Evolutionary conservation across 2,113 vertebrate genomes (phyloP).

Genomic region (Melanocharis versteri): DNA sequence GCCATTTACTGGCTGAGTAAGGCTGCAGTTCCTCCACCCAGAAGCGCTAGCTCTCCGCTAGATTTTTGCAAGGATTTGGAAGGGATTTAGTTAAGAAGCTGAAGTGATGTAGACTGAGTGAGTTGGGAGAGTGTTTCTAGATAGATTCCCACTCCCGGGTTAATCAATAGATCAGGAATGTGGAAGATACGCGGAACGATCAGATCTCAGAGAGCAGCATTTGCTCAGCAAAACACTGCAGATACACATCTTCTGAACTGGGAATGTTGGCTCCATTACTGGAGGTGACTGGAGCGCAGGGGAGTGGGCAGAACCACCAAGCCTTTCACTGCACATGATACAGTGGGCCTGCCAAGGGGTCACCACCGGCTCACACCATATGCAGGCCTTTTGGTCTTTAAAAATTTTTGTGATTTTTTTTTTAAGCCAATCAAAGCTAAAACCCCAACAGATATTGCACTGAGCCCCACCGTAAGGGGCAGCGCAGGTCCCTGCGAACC

Average conservation of each 20-base stretch:
- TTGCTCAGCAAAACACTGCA: neutral
- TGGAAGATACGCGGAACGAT: neutral
- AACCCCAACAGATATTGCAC: neutral
- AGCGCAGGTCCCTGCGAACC: neutral
- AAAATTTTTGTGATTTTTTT: neutral
- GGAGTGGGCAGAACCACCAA: neutral
- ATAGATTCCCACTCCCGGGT: neutral
- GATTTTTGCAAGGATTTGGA: conserved; percentile 67
- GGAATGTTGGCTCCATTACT: rapidly evolving
- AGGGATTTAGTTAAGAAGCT: conserved; percentile 67
- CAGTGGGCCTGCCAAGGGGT: neutral
- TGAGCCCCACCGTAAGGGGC: rapidly evolving
- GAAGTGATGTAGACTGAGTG: conserved; percentile 53
- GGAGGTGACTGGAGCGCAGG: neutral
- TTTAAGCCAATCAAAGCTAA: neutral
- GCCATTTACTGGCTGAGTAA: conserved; percentile 74
- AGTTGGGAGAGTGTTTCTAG: conserved; percentile 41
- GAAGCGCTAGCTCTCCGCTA: conserved; percentile 71
- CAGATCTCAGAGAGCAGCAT: neutral
- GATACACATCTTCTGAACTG: neutral
- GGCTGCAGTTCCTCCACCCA: conserved; percentile 66
- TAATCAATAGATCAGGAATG: conserved; percentile 36
- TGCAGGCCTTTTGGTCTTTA: neutral
- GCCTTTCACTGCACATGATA: neutral
- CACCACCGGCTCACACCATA: rapidly evolving